Evolutionary conservation across 1,140 invertebrate genomes (phyloP), one percentile per base, ranked within the genome.

Genomic region (Apis cerana): DNA sequence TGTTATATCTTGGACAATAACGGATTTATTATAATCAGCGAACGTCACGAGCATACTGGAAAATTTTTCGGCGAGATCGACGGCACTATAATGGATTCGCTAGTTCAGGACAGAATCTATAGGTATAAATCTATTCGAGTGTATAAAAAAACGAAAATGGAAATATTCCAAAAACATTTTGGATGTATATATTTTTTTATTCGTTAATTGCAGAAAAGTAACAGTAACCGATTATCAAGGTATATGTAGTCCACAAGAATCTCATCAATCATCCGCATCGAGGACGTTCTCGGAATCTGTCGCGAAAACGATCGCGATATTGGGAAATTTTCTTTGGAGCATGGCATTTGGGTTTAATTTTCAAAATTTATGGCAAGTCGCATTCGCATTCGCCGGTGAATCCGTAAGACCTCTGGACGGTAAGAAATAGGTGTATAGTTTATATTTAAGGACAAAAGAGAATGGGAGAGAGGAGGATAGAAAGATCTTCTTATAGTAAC

Each of bases 1-100:
- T 99, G 98, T 92, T 99, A 98, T 91, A 96, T 99, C 17, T 93
- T 99, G 61, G 98, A 99, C 89, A 98, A 98, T 92, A 98, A 98
- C 92, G 98, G 98, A 15, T 99, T 98, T 92, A 97, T 99, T n/a
- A 97, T 99, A 54, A 96, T 98, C 48, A 98, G 97, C 9, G 97
- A 98, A 92, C 96, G 97, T 82, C 95, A 95, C 54, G 96, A 97
- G 71, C 97, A 98, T 90, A 98, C 97, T 8, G 97, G 97, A 17
- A 95, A 96, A 87, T 99, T 99, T 93, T 99, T 99, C 90, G 98
- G 98, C 0, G 97, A 98, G 92, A 97, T 98, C 67, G 98, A 99
- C 91, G 98, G 98, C n/a, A 98, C 97, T 2, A 97, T 99, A 68
- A 98, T 99, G 97, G 97, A 98, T 91, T 98, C 97, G 0, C 93